Evolutionary conservation across 2,888 invertebrate species (phyloP).

Genomic region (Agonopterix alstromeriana): DNA sequence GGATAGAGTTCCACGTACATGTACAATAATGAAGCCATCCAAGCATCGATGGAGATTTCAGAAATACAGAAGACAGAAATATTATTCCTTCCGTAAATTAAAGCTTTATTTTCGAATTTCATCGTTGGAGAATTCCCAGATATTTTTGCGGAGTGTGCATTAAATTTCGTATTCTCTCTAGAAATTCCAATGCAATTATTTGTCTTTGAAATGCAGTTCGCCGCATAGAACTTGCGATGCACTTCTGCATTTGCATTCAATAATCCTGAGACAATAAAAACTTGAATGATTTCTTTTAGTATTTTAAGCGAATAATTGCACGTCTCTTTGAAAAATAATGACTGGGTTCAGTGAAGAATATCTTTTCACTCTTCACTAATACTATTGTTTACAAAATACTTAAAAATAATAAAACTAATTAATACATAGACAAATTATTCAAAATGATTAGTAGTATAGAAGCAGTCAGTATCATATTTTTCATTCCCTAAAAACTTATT

Average conservation of each 20-base stretch:
- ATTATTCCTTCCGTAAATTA: neutral
- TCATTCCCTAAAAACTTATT: too few relatives aligned
- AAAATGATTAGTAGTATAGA: too few relatives aligned
- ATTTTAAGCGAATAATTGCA: slow-evolving; percentile 15
- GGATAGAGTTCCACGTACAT: too few relatives aligned
- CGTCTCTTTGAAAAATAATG: neutral
- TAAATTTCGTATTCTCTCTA: slow-evolving; percentile 47
- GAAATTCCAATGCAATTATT: slow-evolving; percentile 48
- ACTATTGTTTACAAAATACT: too few relatives aligned
- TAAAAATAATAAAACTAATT: too few relatives aligned
- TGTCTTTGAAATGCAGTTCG: slow-evolving; percentile 50
- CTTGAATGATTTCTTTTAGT: slow-evolving; percentile 21
- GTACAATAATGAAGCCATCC: too few relatives aligned
- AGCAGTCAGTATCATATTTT: too few relatives aligned
- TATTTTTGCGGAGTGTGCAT: slow-evolving; percentile 39
- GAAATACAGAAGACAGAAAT: too few relatives aligned
- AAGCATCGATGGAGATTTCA: too few relatives aligned
- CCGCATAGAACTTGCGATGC: slow-evolving; percentile 35
- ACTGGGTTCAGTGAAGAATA: too few relatives aligned
- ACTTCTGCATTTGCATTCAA: slow-evolving; percentile 33
- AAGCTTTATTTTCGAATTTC: slow-evolving; percentile 22
- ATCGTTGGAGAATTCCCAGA: slow-evolving; percentile 26
- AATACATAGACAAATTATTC: too few relatives aligned
- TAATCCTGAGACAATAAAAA: slow-evolving; percentile 30
- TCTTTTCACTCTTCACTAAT: too few relatives aligned